Evolutionary conservation across 1,140 invertebrate species (phyloP), one percentile per base, ranked within the genome.

Genomic region (Heliothis virescens): DNA sequence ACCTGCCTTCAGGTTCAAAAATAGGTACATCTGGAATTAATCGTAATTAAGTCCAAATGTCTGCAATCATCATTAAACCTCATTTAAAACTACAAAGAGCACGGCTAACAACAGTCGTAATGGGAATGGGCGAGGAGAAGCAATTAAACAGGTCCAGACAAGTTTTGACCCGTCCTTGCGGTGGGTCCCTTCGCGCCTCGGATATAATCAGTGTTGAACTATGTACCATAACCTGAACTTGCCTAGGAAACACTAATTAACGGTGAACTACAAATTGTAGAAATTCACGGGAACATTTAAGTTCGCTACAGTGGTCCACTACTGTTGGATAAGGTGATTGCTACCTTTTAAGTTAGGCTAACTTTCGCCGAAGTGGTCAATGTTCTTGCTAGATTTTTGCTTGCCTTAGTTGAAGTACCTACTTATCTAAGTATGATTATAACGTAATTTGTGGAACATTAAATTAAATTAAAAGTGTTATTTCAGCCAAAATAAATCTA

Each of bases 121-220:
- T 79, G 67, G 34, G 67, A 79, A 72, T 60, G 41, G 57, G 55
- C 18, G 47, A 50, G 55, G 65, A 50, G 41, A 71, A 71, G 55
- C 77, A 79, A 71, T 79, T 79, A 79, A 79, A 79, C 77, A 67
- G 47, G 53, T 62, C 53, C 57, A 72, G 77, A 62, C 67, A 79
- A 79, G 67, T 78, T 78, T 69, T 78, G 63, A 79, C 67, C 76
- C 63, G 63, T 62, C 76, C 52, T 79, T 79, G 77, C 67, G 77
- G 77, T 79, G 41, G 5, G 60, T 65, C 77, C 77, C 52, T 79
- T 57, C 62, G 72, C 72, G 72, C 71, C 77, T 75, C 52, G 34
- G 72, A 79, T 79, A 71, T 71, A 82, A 82, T 82, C 78, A 73
- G 47, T 79, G 78, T 72, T 75, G 72, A 65, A 77, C 74, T 77